phyloP scores from a whole-genome alignment of 2,113 vertebrate species.

The Actinemys pallida region DNA sequence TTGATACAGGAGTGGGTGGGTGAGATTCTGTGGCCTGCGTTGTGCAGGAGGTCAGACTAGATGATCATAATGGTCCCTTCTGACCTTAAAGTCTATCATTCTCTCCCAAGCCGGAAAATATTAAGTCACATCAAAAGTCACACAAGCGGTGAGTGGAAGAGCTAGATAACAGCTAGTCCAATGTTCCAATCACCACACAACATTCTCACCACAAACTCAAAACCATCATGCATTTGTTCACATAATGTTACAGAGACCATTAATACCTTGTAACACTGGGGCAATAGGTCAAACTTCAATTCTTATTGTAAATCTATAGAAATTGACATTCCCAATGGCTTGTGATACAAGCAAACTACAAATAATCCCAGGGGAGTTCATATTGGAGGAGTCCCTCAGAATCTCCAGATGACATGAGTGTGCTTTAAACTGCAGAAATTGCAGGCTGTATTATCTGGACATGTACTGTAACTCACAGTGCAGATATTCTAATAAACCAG shows the following conservation, averaged over 20 bases:
- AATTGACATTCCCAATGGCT: constrained; percentile 7
- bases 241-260: background rate
- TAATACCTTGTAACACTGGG: background rate
- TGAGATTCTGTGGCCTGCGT: too few species aligned
- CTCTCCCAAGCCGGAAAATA: background rate
- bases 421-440: background rate
- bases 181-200: background rate
- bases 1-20: too few species aligned
- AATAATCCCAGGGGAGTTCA: background rate
- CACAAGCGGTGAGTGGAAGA: background rate
- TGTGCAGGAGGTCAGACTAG: too few species aligned
- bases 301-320: background rate
- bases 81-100: too few species aligned
- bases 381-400: background rate
- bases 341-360: background rate
- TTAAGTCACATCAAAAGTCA: background rate
- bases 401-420: background rate
- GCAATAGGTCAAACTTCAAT: background rate
- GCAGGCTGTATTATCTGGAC: background rate
- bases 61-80: too few species aligned
- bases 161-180: background rate
- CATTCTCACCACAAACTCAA: background rate
- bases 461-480: background rate
- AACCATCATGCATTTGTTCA: background rate
- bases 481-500: background rate